Base-by-base conservation (phyloP, 2,113 vertebrate species). In the Bombycilla garrulus region DNA sequence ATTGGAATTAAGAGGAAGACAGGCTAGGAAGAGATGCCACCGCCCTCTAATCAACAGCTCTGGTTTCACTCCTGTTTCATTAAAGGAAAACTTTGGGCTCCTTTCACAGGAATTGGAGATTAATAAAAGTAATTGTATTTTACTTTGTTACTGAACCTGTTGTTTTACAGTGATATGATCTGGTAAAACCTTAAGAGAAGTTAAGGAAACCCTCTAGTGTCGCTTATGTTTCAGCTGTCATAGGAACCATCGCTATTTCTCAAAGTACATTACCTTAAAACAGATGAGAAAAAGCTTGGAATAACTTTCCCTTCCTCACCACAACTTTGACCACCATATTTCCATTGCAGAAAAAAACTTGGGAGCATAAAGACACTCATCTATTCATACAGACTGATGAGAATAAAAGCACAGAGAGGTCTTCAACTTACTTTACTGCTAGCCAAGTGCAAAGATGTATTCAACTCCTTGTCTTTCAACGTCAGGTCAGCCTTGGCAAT, bases 371-470 rank as follows among this genome's bases (percentile, higher is more conserved):
- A 65, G 15, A 40, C 29, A 58, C 28, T 23, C 7, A 15, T 3
- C 36, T 33, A 67, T 3, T 78, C 40, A n/a, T 3, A 51, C 4
- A 26, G 22, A 56, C 6, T 33, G 26, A 69, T 16, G 15, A 56
- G 40, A 50, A 66, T 0, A 71, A 47, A 79, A 67, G 28, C 65
- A 76, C 9, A 62, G 31, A 82, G 35, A 87, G 35, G 16, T 78
- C 56, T 90, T 88, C 62, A 81, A 98, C 99, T 97, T 98, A 99
- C 99, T 84, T 98, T 99, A 97, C 98, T 98, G 97, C 99, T 99
- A 78, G 99, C 98, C 95, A 99, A 98, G 92, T 99, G 99, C 84
- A 99, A 98, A 60, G 98, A 97, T 17, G 98, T 99, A 96, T 99
- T 99, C 80, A 98, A 97, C 25, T 99, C 98, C 79, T 98, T 98